phyloP scores from a whole-genome alignment of 1,140 invertebrate genomes.

The Pomacea maculata region DNA sequence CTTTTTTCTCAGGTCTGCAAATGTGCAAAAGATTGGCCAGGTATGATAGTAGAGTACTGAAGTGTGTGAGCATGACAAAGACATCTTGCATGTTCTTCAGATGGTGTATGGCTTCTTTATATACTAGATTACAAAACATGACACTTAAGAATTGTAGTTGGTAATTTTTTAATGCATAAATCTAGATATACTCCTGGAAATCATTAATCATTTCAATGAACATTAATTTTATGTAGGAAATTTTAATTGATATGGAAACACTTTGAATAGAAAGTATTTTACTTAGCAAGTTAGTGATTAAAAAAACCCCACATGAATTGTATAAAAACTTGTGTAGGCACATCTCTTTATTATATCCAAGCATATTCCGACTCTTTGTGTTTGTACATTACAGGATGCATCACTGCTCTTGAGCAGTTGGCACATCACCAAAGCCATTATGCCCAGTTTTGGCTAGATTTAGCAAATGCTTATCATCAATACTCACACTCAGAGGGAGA shows the following conservation, averaged over 20 bases:
- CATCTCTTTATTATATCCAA: too few relatives aligned
- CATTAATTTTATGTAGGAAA: too few relatives aligned
- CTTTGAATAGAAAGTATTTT: background rate
- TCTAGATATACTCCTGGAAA: too few relatives aligned
- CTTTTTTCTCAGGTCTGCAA: constrained; percentile 22
- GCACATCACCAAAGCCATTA: constrained; percentile 20
- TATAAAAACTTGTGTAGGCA: too few relatives aligned
- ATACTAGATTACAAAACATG: too few relatives aligned
- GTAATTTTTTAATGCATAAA: too few relatives aligned
- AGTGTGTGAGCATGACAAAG: too few relatives aligned
- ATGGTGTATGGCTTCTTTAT: constrained; percentile 5
- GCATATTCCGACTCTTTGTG: background rate
- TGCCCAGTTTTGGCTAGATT: constrained; percentile 32
- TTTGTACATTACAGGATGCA: background rate
- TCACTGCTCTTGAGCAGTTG: constrained; percentile 15
- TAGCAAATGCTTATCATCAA: constrained; percentile 23
- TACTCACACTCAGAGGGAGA: background rate
- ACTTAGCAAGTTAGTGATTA: too few relatives aligned
- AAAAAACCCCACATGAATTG: too few relatives aligned
- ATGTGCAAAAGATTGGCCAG: constrained; percentile 2
- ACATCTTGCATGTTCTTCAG: background rate
- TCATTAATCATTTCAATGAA: too few relatives aligned
- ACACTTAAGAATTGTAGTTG: too few relatives aligned
- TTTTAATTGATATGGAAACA: background rate
- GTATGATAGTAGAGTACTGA: background rate